phyloP scores from a whole-genome alignment of 2,888 invertebrate genomes.

The Atethmia centrago region DNA sequence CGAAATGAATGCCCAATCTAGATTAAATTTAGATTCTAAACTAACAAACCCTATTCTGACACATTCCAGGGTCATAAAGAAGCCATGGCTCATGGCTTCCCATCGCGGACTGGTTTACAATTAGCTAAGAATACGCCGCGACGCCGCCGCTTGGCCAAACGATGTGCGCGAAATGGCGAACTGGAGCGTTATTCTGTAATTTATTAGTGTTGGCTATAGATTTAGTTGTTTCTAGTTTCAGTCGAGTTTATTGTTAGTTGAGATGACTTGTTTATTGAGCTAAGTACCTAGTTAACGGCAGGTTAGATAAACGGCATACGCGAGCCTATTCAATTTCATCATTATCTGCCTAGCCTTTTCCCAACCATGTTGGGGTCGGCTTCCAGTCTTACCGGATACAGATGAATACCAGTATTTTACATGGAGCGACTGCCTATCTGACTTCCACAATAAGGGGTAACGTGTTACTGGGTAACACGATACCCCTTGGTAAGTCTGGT shows the following conservation, averaged over 20 bases:
- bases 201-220: constrained; percentile 20
- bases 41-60: background rate
- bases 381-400: too few species aligned
- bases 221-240: constrained; percentile 15
- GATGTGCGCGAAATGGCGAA: constrained; percentile 65
- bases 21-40: constrained; percentile 13
- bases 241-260: background rate
- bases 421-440: too few species aligned
- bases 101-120: constrained; percentile 71
- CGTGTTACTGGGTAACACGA: too few species aligned
- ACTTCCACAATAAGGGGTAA: too few species aligned
- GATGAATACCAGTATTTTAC: too few species aligned
- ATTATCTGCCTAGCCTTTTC: too few species aligned
- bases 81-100: constrained; percentile 25
- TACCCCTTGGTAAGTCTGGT: too few species aligned
- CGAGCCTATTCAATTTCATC: background rate
- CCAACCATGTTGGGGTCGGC: too few species aligned
- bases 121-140: constrained; percentile 71
- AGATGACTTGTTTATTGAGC: constrained; percentile 1
- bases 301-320: background rate
- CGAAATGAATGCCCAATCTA: constrained; percentile 7
- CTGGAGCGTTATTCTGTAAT: constrained; percentile 59
- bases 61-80: constrained; percentile 39
- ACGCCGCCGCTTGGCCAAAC: constrained; percentile 43
- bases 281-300: background rate